Base-by-base conservation (phyloP, 2,888 invertebrate species). In the Colostygia pectinataria region DNA sequence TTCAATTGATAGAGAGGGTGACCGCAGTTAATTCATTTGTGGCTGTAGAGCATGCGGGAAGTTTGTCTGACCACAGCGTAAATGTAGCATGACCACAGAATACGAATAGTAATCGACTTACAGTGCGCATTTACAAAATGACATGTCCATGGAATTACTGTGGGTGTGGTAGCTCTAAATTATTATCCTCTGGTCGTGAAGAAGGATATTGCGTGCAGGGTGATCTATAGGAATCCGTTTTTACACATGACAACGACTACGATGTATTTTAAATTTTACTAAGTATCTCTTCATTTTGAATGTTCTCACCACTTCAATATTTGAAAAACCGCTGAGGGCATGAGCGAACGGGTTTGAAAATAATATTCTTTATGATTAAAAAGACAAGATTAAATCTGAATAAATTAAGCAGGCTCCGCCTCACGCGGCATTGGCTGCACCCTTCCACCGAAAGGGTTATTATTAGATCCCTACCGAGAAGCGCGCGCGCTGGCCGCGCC, bases 371-470 rank as follows among this genome's bases (percentile, higher is more conserved):
- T n/a, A n/a, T n/a, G n/a, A n/a, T n/a, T n/a, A n/a, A n/a, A n/a
- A n/a, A n/a, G 36, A 40, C 42, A 40, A 43, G 42, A 48, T 52
- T 46, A 42, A 45, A 55, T 48, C 45, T 36, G 40, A 52, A 57
- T 54, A 54, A 55, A 50, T 49, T 31, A 44, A 10, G 20, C 51
- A 34, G 59, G 83, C 86, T 72, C 83, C 90, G 86, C 90, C 90
- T 80, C 68, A 50, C 66, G 46, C 64, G 63, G 63, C 72, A 90
- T 90, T 90, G 90, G 90, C 62, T 71, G 83, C 85, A 81, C 86
- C 86, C 82, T 85, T 82, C 77, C 71, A 64, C 62, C 52, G 74
- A 86, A 90, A 86, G 89, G 88, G 89, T 89, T 90, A 89, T 87
- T 88, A 88, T 78, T 86, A 84, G 76, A 66, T 70, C 77, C 78